Evolutionary conservation across 2,797 vertebrate species (phyloP), one percentile per base, ranked within the genome.

Genomic region (Clarias laeviceps): DNA sequence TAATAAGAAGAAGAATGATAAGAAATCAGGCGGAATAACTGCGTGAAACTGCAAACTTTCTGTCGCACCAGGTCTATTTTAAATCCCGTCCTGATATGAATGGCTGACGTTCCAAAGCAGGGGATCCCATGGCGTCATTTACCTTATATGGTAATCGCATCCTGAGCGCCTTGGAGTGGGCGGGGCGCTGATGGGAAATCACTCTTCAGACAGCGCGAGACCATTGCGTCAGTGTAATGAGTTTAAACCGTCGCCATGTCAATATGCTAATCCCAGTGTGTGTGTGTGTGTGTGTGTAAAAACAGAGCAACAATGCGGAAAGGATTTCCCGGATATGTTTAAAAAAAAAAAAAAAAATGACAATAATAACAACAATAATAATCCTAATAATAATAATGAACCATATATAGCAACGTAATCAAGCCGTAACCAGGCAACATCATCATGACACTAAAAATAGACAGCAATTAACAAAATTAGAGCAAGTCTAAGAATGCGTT

Each of bases 41-140:
- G 45, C 45, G 45, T 45, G 45, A 45, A 45, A 11, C 45, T 50
- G 45, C 45, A 50, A 12, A 50, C 0, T 57, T 34, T 22, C n/a
- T 22, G 18, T 50, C 65, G 0, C 29, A 69, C 14, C 22, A 12
- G 29, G 11, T n/a, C 73, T 56, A 17, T 32, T 76, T 65, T 82
- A n/a, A 34, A 69, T 17, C 0, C 18, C 5, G 27, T 7, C 32
- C n/a, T 91, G 92, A 81, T 50, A 65, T 65, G 34, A 80, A 86
- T n/a, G 14, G 45, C 40, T 34, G 92, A 94, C 83, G 85, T 94
- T 96, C 94, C 94, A 91, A 88, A 87, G 88, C 87, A 93, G 97
- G 97, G 96, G 96, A 97, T 96, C 97, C 97, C 96, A 91, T 93
- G 91, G 97, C 98, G 98, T 97, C 93, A 96, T 95, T 97, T 94